A percentile compares a stretch with the other conserved stretches of the same genome.
Conservation (phyloP, 2,888 invertebrate species). For the Polydrusus cervinus region DNA sequence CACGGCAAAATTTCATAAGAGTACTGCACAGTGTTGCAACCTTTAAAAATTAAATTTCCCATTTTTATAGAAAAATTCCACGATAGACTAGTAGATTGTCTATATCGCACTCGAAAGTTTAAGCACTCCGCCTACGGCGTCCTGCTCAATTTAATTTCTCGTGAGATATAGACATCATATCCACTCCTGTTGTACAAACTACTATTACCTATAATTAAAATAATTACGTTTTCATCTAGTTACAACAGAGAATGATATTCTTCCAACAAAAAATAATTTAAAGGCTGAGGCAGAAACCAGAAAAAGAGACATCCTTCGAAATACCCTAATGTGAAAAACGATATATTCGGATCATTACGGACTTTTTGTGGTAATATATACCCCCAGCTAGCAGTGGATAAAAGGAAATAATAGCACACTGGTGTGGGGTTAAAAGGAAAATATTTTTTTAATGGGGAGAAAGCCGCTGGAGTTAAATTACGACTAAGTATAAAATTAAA, state of each 20-base stretch:
- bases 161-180: too few relatives aligned
- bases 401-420: conserved; percentile 6
- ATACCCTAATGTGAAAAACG: conserved; percentile 5
- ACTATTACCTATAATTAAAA: too few relatives aligned
- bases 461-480: background rate
- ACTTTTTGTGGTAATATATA: conserved; percentile 5
- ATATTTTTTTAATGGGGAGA: background rate
- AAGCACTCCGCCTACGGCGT: too few relatives aligned
- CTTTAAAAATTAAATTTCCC: too few relatives aligned
- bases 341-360: conserved; percentile 10
- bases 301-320: conserved; percentile 1
- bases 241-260: background rate
- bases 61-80: too few relatives aligned
- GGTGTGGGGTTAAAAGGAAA: background rate
- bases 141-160: too few relatives aligned
- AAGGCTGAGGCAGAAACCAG: background rate
- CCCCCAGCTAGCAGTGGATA: conserved; percentile 1
- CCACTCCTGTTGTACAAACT: too few relatives aligned
- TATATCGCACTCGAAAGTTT: too few relatives aligned
- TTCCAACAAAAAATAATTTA: background rate
- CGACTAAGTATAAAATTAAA: background rate
- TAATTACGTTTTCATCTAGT: background rate
- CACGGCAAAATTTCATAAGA: too few relatives aligned
- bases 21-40: too few relatives aligned
- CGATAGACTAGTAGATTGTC: too few relatives aligned